Percentiles rank a stretch among this genome's conserved stretches.
These are phyloP conservation scores for Baronia brevicornis DNA, from an alignment of 2,888 invertebrate species.

Conservation along the genomic window DNA sequence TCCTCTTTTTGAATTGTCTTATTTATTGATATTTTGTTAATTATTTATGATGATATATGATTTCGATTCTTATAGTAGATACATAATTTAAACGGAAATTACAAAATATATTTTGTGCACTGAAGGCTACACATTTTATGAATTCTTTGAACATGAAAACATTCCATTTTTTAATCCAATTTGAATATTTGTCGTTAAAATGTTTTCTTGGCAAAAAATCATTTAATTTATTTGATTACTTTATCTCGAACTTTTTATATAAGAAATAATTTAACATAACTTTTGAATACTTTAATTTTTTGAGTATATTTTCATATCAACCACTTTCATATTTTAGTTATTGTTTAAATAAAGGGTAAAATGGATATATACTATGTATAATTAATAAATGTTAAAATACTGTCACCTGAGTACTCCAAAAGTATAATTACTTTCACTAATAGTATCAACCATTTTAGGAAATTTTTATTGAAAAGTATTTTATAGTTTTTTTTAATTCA, in stretches of 20 bases:
- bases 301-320: too few relatives aligned
- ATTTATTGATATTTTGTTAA: not conserved
- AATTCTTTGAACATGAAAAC: conserved; percentile 9
- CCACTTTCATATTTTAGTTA: too few relatives aligned
- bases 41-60: not conserved
- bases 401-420: too few relatives aligned
- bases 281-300: too few relatives aligned
- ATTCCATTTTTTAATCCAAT: conserved; percentile 12
- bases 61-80: conserved; percentile 2
- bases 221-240: conserved; percentile 4
- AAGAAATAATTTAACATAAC: too few relatives aligned
- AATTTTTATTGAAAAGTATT: too few relatives aligned
- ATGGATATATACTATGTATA: too few relatives aligned
- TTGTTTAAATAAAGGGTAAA: too few relatives aligned
- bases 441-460: too few relatives aligned
- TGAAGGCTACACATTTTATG: conserved; percentile 4
- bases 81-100: not conserved
- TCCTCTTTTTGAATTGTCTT: not conserved
- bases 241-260: conserved; percentile 1
- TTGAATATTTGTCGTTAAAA: not conserved
- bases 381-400: too few relatives aligned
- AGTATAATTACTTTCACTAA: too few relatives aligned
- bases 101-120: conserved; percentile 1
- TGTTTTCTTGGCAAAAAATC: conserved; percentile 4
- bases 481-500: too few relatives aligned